Base-by-base conservation (phyloP, 2,113 vertebrate genomes). In the Genyomyrus donnyi region DNA sequence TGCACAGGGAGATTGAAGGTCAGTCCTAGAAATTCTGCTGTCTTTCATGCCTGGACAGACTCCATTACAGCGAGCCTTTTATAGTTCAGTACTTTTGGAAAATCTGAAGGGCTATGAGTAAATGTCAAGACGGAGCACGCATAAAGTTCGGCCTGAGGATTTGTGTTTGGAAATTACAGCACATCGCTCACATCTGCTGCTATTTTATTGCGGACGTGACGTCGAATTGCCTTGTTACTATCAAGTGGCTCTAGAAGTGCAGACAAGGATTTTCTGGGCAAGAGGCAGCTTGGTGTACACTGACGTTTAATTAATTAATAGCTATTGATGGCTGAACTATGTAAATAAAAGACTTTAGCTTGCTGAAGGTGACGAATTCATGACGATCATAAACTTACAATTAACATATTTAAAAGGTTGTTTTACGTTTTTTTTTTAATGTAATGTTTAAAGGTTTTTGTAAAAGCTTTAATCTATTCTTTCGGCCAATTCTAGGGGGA, bases 51-150 rank as follows among this genome's bases (percentile, higher is more conserved):
- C 42, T 52, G 46, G 49, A 52, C 5, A 2, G 85, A 19, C n/a
- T 87, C 85, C 85, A 87, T 87, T 87, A 31, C 45, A 46, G 83
- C 83, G 17, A 27, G 46, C 49, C 49, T n/a, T 31, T 87, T 87
- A 52, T 87, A 46, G 85, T 52, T 87, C 24, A 52, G 85, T 31
- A 87, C 49, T 31, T 53, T 53, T 49, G 4, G 83, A 46, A 85
- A 85, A 48, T 46, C 45, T 85, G 15, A 85, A 39, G 39, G 83
- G 35, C 10, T 48, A 45, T 85, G 45, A 46, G 45, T 85, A 85
- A 85, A 85, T 85, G 83, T 85, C 83, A 85, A 85, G 83, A 85
- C 21, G 39, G 21, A 48, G 21, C 24, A 9, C 5, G 45, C 45
- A 85, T 85, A 48, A 48, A 85, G 24, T 48, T 9, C 45, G 9